Evolutionary conservation across 2,797 vertebrate species (phyloP), one percentile per base, ranked within the genome.

Genomic region (Melanotaenia maccullochi): DNA sequence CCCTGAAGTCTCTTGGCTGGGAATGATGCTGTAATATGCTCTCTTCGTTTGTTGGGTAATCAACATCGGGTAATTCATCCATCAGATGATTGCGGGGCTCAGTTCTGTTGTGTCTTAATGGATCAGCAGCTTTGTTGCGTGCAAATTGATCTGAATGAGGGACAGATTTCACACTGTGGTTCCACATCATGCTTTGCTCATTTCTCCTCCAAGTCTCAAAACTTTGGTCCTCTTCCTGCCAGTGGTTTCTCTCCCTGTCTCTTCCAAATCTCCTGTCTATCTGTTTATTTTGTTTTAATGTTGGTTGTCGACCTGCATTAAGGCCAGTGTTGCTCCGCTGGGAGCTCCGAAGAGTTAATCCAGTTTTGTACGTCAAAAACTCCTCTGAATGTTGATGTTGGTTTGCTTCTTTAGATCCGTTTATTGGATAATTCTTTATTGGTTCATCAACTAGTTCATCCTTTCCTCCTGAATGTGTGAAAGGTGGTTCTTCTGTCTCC

Each of bases 11-110:
- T 28, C 77, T 55, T 9, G 55, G 32, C 49, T 78, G 75, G 28
- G 70, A 11, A n/a, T 69, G 54, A 60, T 60, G 36, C 14, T 66
- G 56, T 51, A 20, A 47, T 60, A 62, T 68, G 55, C 16, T 78
- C 0, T 83, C 60, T 56, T 85, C 66, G 9, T 80, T 59, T 14
- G 22, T 76, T 32, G 84, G 86, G 51, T 93, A 90, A 67, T 90
- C 87, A 38, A 93, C 82, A 63, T 90, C 92, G 63, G 89, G 88
- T 68, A 92, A 86, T 60, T 59, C 85, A 18, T 70, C 82, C 1
- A 76, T 2, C 13, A 90, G 75, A 54, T 84, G 24, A 25, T 14
- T 16, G 32, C 81, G 74, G 30, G 65, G 52, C 62, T 57, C 67
- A n/a, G 60, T 72, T 49, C 65, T 57, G 40, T 83, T 85, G 35